Evolutionary conservation across 2,888 invertebrate genomes (phyloP).

Genomic region (Eurytoma californica): DNA sequence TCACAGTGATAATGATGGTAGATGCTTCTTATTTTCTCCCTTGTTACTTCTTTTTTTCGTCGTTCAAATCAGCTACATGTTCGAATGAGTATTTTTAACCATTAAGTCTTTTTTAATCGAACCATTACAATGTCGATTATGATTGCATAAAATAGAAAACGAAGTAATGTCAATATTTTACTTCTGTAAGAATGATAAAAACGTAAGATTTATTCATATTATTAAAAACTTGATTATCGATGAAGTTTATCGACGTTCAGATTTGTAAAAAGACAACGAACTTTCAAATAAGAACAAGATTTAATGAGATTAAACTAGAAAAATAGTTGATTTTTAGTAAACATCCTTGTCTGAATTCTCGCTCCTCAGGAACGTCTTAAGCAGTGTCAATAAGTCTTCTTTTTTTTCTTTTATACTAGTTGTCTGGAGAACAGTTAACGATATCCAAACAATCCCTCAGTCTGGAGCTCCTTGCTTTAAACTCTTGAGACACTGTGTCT

Average conservation of each 20-base stretch:
- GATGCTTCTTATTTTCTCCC: not conserved
- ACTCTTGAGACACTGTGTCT: constrained; percentile 45
- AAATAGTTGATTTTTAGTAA: constrained; percentile 50
- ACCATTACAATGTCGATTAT: too few relatives aligned
- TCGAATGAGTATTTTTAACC: too few relatives aligned
- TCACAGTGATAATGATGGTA: not conserved
- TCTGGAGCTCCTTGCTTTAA: constrained; percentile 53
- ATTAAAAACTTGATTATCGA: not conserved
- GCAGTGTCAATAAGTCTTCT: constrained; percentile 44
- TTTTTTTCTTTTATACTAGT: constrained; percentile 54
- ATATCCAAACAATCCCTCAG: constrained; percentile 68
- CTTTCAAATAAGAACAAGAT: constrained; percentile 4
- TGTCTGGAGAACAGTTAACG: constrained; percentile 68
- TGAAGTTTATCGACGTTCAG: not conserved
- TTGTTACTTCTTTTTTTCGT: too few relatives aligned
- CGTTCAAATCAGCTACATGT: too few relatives aligned
- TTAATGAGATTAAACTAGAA: constrained; percentile 34
- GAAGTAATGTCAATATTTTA: not conserved
- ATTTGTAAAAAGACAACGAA: not conserved
- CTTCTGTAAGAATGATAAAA: too few relatives aligned
- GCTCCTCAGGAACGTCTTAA: constrained; percentile 47
- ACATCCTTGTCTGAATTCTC: constrained; percentile 57
- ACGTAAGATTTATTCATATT: too few relatives aligned
- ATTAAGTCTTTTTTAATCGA: too few relatives aligned
- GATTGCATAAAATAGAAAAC: too few relatives aligned